Evolutionary conservation across 2,797 vertebrate species (phyloP).

Genomic region (Thaleichthys pacificus): DNA sequence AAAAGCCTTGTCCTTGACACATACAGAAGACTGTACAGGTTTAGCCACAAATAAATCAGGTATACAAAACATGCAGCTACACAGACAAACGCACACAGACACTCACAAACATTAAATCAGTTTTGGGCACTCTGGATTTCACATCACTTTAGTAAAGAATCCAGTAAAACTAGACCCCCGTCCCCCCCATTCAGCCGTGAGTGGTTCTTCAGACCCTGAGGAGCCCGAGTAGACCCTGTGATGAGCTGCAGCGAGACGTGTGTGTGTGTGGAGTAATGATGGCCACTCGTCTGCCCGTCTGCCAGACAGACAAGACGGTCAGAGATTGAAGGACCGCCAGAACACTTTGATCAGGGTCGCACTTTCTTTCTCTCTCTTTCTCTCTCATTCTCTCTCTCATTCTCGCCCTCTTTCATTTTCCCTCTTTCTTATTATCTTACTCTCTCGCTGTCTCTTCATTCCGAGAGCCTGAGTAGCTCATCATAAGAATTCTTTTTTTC

Average conservation of each 20-base stretch:
- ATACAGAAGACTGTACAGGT: too few species aligned
- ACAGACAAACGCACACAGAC: neutral
- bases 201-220: neutral
- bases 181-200: neutral
- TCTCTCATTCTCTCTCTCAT: neutral
- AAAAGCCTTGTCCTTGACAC: too few species aligned
- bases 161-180: neutral
- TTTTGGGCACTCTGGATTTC: neutral
- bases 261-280: constrained; percentile 4
- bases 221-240: neutral
- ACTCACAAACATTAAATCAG: neutral
- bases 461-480: neutral
- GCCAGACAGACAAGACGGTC: neutral
- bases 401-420: too few species aligned
- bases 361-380: neutral
- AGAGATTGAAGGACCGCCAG: constrained; percentile 2
- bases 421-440: too few species aligned
- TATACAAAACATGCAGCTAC: neutral
- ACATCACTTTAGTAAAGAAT: neutral
- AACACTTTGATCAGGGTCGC: constrained; percentile 1
- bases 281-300: constrained; percentile 1
- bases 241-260: neutral
- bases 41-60: neutral
- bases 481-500: neutral
- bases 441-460: too few species aligned